These are phyloP conservation scores for Malacoctenus gilli DNA, from an alignment of 2,797 vertebrate species.

Conservation along the genomic window DNA sequence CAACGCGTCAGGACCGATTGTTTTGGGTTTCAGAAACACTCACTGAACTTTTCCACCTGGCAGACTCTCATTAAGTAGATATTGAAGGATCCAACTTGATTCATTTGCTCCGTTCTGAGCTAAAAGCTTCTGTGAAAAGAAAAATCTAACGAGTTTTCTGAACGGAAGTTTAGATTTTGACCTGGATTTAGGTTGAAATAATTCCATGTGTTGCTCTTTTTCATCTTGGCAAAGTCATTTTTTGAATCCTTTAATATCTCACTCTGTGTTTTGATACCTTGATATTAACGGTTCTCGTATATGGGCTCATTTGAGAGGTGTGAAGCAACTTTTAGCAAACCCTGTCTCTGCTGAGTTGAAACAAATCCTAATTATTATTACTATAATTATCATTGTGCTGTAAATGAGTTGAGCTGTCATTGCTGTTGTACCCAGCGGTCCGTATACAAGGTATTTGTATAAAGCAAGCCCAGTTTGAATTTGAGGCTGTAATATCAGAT, in stretches of 20 bases:
- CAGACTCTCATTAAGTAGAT: slow-evolving; percentile 39
- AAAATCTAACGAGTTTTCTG: too few species aligned
- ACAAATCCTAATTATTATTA: slow-evolving; percentile 31
- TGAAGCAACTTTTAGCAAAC: slow-evolving; percentile 23
- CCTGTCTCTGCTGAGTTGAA: slow-evolving; percentile 31
- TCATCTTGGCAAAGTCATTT: neutral
- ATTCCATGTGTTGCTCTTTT: too few species aligned
- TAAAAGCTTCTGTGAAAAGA: slow-evolving; percentile 43
- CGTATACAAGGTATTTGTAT: slow-evolving; percentile 14
- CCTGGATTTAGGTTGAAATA: slow-evolving; percentile 25
- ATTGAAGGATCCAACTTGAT: slow-evolving; percentile 35
- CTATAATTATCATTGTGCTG: slow-evolving; percentile 30
- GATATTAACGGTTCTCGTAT: slow-evolving; percentile 32
- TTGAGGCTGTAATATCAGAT: slow-evolving; percentile 4
- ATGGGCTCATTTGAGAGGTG: slow-evolving; percentile 21
- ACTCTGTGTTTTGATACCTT: slow-evolving; percentile 21
- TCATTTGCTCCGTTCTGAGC: slow-evolving; percentile 10
- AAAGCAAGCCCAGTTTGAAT: slow-evolving; percentile 3
- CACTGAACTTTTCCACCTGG: slow-evolving; percentile 29
- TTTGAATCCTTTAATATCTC: slow-evolving; percentile 40
- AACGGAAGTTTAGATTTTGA: too few species aligned
- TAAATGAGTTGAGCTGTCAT: too few species aligned
- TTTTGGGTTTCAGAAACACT: slow-evolving; percentile 6
- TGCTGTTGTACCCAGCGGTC: slow-evolving; percentile 22
- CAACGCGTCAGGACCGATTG: slow-evolving; percentile 13